Evolutionary conservation across 2,113 vertebrate species (phyloP).

Genomic region (Otocyon megalotis): DNA sequence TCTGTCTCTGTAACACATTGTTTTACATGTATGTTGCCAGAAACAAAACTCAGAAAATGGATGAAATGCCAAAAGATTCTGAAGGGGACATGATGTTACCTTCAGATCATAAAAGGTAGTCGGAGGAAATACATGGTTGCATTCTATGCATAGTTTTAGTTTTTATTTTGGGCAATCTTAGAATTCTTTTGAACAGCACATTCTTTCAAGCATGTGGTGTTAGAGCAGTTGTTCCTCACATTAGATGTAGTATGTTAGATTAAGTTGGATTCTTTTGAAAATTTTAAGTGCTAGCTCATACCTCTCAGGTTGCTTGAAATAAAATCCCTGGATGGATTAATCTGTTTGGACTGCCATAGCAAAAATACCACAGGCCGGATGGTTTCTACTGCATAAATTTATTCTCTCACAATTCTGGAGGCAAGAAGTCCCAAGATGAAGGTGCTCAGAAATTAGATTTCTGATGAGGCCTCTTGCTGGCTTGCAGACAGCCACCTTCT

Average conservation of each 20-base stretch:
- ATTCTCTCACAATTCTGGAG: not conserved
- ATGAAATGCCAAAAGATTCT: conserved; percentile 35
- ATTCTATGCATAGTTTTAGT: not conserved
- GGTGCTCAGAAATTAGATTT: not conserved
- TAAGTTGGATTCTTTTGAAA: conserved; percentile 26
- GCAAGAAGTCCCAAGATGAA: not conserved
- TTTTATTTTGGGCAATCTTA: not conserved
- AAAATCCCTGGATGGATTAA: not conserved
- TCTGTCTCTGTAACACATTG: not conserved
- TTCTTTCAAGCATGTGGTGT: not conserved
- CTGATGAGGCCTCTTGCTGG: not conserved
- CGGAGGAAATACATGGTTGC: not conserved
- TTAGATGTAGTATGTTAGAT: not conserved
- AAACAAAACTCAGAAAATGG: not conserved
- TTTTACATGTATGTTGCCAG: not conserved
- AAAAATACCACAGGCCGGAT: not conserved
- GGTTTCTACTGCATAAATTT: not conserved
- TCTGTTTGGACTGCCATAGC: not conserved
- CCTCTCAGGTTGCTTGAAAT: not conserved
- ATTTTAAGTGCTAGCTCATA: not conserved
- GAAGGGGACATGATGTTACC: not conserved
- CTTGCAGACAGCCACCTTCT: not conserved
- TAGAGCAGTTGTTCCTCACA: not conserved
- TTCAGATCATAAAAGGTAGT: not conserved
- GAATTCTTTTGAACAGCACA: not conserved